Base-by-base conservation (phyloP, 2,888 invertebrate genomes). In the Netelia melanura region DNA sequence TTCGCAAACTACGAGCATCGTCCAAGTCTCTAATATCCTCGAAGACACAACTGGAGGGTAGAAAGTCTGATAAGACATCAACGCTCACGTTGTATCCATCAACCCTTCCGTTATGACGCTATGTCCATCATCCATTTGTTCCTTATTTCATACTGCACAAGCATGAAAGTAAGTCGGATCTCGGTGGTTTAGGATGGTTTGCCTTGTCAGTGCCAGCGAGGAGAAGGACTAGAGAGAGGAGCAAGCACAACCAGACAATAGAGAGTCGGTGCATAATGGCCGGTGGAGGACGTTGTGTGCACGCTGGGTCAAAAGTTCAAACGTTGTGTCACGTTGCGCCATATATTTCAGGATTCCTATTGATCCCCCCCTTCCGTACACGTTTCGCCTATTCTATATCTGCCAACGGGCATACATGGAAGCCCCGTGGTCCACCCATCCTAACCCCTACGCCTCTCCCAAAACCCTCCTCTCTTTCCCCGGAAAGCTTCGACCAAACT, bases 231-330 rank as follows among this genome's bases (percentile, higher is more conserved):
- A 56, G 38, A 43, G 21, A 52, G 38, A 38, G 43, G 61, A 30
- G 70, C 61, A 62, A 48, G 75, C 58, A 52, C 67, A 44, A 75
- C 54, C 84, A 62, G 76, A 84, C 84, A 84, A 85, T 71, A n/a
- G 78, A 65, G 65, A 79, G 70, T 75, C 82, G 78, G 74, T 81
- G 84, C 84, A 84, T 84, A 81, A 84, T 81, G 70, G 81, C 65
- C 21, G 64, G 64, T 78, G 38, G 30, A 62, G 78, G 61, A 71
- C 56, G 70, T 48, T 72, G 74, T 81, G 74, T 75, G 76, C 68
- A 81, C 56, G 80, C 77, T 58, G 77, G 80, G 85, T 83, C 85
- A 85, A 85, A 85, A 85, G 85, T 85, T 83, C 85, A 85, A 85
- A 83, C 83, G 71, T 76, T 78, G 82, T 85, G 84, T 85, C 84